A percentile compares a stretch with the other conserved stretches of the same genome.
phyloP scores from a whole-genome alignment of 2,888 invertebrate genomes.

The Lacanobia oleracea region DNA sequence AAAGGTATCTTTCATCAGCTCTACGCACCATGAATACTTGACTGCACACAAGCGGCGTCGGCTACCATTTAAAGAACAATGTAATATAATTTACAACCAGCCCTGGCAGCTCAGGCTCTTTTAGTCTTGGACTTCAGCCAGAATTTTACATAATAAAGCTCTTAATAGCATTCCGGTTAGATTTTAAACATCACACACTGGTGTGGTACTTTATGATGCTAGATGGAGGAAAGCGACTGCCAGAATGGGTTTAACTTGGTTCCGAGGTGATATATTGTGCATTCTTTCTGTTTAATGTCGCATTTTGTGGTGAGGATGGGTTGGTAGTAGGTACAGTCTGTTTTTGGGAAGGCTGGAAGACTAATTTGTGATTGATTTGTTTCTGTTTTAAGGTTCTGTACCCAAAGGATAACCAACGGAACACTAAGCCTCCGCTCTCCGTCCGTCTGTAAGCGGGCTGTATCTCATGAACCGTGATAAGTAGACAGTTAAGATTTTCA shows the following conservation, averaged over 20 bases:
- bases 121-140: conserved; percentile 72
- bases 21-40: conserved; percentile 59
- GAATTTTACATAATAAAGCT: conserved; percentile 75
- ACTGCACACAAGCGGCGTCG: conserved; percentile 59
- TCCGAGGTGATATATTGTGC: conserved; percentile 45
- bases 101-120: conserved; percentile 68
- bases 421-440: too few species aligned
- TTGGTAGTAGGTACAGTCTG: background rate
- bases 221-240: conserved; percentile 42
- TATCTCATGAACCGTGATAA: too few species aligned
- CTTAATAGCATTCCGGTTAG: conserved; percentile 72
- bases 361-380: background rate
- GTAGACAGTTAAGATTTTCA: too few species aligned
- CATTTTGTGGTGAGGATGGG: conserved; percentile 7
- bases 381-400: too few species aligned
- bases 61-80: conserved; percentile 79
- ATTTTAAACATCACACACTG: conserved; percentile 69
- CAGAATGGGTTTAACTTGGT: conserved; percentile 48
- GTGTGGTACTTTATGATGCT: conserved; percentile 48
- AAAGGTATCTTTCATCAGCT: conserved; percentile 48
- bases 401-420: too few species aligned
- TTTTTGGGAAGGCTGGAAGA: background rate
- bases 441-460: too few species aligned
- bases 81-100: conserved; percentile 74
- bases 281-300: conserved; percentile 45